Conservation (phyloP, 2,113 vertebrate genomes). For the Ramphastos sulfuratus region DNA sequence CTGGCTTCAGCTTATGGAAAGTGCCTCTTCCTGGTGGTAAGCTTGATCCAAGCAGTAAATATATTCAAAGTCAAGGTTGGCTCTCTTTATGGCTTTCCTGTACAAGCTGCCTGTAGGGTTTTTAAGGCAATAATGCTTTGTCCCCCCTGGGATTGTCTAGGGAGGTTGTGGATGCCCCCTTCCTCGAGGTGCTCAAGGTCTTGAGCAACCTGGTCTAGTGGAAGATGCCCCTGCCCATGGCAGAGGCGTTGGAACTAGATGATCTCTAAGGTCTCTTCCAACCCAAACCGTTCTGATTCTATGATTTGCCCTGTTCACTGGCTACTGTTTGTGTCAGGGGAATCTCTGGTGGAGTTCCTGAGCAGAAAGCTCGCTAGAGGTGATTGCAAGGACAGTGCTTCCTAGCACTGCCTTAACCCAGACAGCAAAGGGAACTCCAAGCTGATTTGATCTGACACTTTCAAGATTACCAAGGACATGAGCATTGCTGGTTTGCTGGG, state of each 20-base stretch:
- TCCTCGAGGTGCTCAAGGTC: too few species aligned
- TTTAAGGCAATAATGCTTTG: not conserved
- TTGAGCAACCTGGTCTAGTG: too few species aligned
- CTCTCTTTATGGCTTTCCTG: not conserved
- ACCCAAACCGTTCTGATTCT: too few species aligned
- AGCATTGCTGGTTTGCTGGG: not conserved
- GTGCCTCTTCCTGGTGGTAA: not conserved
- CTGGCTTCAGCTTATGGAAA: not conserved
- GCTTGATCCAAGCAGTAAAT: not conserved
- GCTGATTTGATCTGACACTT: not conserved
- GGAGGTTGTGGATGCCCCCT: too few species aligned
- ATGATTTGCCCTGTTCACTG: not conserved
- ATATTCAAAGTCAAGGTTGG: not conserved
- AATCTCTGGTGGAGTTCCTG: not conserved
- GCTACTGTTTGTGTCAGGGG: not conserved
- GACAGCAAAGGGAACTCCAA: not conserved
- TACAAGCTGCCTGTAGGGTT: not conserved
- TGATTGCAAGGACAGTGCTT: not conserved
- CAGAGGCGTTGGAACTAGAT: too few species aligned
- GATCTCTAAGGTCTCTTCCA: too few species aligned
- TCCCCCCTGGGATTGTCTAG: too few species aligned
- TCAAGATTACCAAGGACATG: not conserved
- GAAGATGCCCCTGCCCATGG: too few species aligned
- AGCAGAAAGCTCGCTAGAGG: not conserved
- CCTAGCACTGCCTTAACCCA: not conserved